Percentiles rank a stretch among this genome's conserved stretches.
phyloP scores from a whole-genome alignment of 2,888 invertebrate genomes.

The Xestia rhomboidea region DNA sequence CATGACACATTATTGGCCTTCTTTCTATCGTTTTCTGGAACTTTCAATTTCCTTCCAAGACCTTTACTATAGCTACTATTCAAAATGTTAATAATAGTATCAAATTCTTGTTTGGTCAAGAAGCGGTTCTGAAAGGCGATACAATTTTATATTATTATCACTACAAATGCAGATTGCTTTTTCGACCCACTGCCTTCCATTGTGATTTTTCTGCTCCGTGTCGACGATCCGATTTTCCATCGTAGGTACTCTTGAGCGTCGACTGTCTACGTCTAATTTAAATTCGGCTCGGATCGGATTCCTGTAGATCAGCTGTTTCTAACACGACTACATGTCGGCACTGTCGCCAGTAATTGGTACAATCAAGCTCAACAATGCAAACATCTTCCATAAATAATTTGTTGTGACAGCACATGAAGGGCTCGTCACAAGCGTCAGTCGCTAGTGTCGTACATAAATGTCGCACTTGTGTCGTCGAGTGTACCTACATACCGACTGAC shows the following conservation, averaged over 20 bases:
- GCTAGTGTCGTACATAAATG: conserved; percentile 52
- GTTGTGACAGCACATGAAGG: conserved; percentile 40
- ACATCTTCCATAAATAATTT: conserved; percentile 53
- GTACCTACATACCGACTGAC: conserved; percentile 45
- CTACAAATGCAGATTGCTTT: conserved; percentile 1
- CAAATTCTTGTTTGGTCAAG: not conserved
- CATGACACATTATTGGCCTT: conserved; percentile 12
- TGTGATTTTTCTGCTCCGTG: not conserved
- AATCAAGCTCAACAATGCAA: conserved; percentile 46
- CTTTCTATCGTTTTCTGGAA: conserved; percentile 7
- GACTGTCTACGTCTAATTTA: conserved; percentile 28
- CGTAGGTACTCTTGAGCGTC: not conserved
- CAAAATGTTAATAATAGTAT: not conserved
- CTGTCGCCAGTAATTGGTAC: conserved; percentile 49
- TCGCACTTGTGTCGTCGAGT: conserved; percentile 47
- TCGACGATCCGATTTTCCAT: not conserved
- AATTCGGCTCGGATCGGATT: conserved; percentile 20
- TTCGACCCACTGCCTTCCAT: not conserved
- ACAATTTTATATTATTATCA: no score
- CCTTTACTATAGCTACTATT: not conserved
- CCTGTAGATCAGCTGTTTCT: conserved; percentile 28
- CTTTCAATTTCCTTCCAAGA: conserved; percentile 18
- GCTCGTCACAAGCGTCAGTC: conserved; percentile 43
- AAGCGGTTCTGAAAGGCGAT: not conserved
- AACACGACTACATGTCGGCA: conserved; percentile 16